These are phyloP conservation scores for Phytoseiulus persimilis DNA, from an alignment of 2,888 invertebrate species.

Conservation along the genomic window DNA sequence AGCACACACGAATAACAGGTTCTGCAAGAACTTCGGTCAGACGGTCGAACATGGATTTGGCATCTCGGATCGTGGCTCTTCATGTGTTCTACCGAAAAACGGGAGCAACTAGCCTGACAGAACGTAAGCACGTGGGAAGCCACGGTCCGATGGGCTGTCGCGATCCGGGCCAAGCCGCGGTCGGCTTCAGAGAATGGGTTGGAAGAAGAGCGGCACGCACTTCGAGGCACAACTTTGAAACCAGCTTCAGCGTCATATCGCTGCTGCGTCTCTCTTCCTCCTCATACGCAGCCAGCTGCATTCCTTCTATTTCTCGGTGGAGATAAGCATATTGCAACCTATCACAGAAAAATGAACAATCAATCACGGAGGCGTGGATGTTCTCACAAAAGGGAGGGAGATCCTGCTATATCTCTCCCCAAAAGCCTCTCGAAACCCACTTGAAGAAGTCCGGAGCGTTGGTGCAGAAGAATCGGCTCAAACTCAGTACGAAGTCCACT, in stretches of 20 bases:
- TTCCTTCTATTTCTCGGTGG: constrained; percentile 24
- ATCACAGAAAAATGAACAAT: constrained; percentile 18
- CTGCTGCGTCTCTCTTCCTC: constrained; percentile 29
- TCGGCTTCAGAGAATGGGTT: constrained; percentile 51
- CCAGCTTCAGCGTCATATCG: constrained; percentile 68
- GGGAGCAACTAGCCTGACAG: too few relatives aligned
- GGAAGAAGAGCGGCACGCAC: constrained; percentile 65
- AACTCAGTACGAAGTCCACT: constrained; percentile 41
- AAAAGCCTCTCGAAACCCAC: constrained; percentile 38
- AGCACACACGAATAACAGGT: constrained; percentile 68
- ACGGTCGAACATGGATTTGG: too few relatives aligned
- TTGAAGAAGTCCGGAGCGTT: constrained; percentile 88
- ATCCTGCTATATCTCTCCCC: not conserved
- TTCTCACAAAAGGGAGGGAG: too few relatives aligned
- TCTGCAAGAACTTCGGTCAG: constrained; percentile 49
- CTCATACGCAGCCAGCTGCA: constrained; percentile 9
- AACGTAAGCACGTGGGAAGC: constrained; percentile 70
- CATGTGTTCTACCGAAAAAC: too few relatives aligned
- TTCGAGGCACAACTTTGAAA: constrained; percentile 65
- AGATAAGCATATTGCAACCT: constrained; percentile 26
- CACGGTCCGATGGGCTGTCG: constrained; percentile 54
- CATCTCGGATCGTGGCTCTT: too few relatives aligned
- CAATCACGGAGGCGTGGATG: too few relatives aligned
- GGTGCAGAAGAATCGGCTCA: constrained; percentile 57
- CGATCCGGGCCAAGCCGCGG: constrained; percentile 52